These are phyloP conservation scores for Xyrauchen texanus DNA, from an alignment of 2,113 vertebrate species.

Conservation along the genomic window DNA sequence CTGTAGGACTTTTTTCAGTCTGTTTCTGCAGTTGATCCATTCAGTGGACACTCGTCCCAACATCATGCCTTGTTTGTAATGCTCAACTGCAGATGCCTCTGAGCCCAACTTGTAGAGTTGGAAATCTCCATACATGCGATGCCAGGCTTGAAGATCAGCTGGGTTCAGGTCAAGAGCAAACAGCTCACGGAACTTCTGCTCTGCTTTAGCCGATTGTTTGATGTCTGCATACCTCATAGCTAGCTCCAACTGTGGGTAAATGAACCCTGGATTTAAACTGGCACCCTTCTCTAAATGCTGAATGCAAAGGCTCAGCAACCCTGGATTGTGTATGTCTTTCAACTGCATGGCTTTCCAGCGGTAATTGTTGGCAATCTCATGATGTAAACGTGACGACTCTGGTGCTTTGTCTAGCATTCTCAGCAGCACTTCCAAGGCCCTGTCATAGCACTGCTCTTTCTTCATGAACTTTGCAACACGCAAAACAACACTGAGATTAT, in stretches of 20 bases:
- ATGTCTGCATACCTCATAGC: constrained; percentile 63
- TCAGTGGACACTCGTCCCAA: constrained; percentile 48
- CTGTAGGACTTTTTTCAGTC: constrained; percentile 57
- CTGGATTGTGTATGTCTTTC: constrained; percentile 36
- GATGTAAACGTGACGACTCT: constrained; percentile 67
- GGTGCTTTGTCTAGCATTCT: constrained; percentile 68
- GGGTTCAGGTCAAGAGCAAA: constrained; percentile 49
- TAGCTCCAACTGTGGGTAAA: constrained; percentile 64
- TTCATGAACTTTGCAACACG: constrained; percentile 76
- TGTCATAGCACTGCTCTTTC: constrained; percentile 58
- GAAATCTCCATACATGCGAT: constrained; percentile 67
- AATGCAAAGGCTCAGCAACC: constrained; percentile 59
- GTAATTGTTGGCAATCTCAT: constrained; percentile 77
- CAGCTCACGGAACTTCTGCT: constrained; percentile 68
- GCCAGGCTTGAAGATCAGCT: constrained; percentile 65
- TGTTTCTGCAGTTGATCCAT: constrained; percentile 34
- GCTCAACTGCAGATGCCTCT: constrained; percentile 66
- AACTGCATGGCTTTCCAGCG: constrained; percentile 53
- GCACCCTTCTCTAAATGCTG: constrained; percentile 65
- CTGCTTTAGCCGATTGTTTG: constrained; percentile 62
- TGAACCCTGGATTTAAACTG: constrained; percentile 62
- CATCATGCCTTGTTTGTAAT: constrained; percentile 70
- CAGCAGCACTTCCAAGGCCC: constrained; percentile 65
- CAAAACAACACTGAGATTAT: constrained; percentile 47
- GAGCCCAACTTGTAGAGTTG: constrained; percentile 59